Evolutionary conservation across 2,888 invertebrate species (phyloP).

Genomic region (Mechanitis mazaeus): DNA sequence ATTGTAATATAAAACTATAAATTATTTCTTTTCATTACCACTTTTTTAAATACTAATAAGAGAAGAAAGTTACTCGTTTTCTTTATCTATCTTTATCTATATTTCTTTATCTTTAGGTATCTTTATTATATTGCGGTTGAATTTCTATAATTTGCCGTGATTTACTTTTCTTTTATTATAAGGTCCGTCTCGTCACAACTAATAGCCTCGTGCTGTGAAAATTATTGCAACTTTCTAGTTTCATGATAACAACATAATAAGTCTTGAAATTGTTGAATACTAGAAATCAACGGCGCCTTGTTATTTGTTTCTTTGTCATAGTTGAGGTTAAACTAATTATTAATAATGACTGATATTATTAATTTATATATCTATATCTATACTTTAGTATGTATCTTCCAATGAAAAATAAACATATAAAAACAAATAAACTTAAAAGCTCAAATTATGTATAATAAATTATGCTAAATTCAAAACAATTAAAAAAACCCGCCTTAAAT

Average conservation of each 20-base stretch:
- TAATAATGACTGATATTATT: background rate
- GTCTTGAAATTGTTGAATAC: slow-evolving; percentile 13
- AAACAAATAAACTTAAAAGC: no score
- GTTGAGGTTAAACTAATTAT: background rate
- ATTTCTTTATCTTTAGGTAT: slow-evolving; percentile 8
- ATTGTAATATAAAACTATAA: no score
- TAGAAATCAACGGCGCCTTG: slow-evolving; percentile 8
- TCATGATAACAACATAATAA: slow-evolving; percentile 22
- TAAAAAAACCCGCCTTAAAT: background rate
- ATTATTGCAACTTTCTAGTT: slow-evolving; percentile 23
- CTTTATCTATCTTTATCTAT: no score
- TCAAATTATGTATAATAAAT: no score
- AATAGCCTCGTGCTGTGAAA: slow-evolving; percentile 27
- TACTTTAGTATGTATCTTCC: no score
- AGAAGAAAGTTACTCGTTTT: no score
- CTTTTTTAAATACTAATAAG: no score
- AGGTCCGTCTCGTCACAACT: slow-evolving; percentile 22
- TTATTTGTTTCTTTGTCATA: slow-evolving; percentile 6
- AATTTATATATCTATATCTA: no score
- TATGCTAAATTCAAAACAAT: no score
- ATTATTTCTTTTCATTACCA: no score
- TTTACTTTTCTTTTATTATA: slow-evolving; percentile 26
- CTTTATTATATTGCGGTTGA: slow-evolving; percentile 17
- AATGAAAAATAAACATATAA: no score
- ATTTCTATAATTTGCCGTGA: slow-evolving; percentile 24